phyloP scores from a whole-genome alignment of 2,888 invertebrate genomes.

The Phymatocera aterrima region DNA sequence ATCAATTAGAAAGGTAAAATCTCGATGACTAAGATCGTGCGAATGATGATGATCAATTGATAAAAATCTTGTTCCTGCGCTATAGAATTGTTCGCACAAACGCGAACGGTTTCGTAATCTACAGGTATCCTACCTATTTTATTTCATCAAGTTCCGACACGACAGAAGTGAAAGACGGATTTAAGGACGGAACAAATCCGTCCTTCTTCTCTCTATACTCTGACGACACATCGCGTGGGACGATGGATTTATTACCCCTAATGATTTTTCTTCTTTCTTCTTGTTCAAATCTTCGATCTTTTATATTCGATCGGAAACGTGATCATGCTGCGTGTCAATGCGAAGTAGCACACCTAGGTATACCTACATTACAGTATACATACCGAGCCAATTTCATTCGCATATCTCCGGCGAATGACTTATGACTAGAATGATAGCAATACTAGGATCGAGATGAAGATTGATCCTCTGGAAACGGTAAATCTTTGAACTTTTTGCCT shows the following conservation, averaged over 20 bases:
- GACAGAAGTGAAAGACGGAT: constrained; percentile 41
- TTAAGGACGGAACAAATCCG: constrained; percentile 23
- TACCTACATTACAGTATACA: too few species aligned
- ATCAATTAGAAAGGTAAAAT: constrained; percentile 42
- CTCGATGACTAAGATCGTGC: background rate
- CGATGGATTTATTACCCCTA: background rate
- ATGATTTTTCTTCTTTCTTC: background rate
- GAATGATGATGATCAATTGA: constrained; percentile 18
- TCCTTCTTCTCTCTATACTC: background rate
- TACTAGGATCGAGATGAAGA: too few species aligned
- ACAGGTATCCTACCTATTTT: too few species aligned
- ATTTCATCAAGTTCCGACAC: constrained; percentile 35
- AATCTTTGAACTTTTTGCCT: too few species aligned
- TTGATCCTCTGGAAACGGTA: too few species aligned
- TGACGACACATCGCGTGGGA: constrained; percentile 35
- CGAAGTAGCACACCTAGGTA: too few species aligned
- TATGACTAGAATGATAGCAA: too few species aligned
- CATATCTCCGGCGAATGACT: too few species aligned
- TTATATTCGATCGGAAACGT: background rate
- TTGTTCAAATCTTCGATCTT: too few species aligned
- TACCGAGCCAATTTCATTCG: too few species aligned
- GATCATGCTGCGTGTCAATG: constrained; percentile 4
- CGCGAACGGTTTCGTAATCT: constrained; percentile 18
- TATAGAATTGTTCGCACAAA: too few species aligned
- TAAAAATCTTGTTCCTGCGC: constrained; percentile 15